Percentiles rank a stretch among this genome's conserved stretches.
phyloP scores from a whole-genome alignment of 2,113 vertebrate species.

The Saguinus midas region DNA sequence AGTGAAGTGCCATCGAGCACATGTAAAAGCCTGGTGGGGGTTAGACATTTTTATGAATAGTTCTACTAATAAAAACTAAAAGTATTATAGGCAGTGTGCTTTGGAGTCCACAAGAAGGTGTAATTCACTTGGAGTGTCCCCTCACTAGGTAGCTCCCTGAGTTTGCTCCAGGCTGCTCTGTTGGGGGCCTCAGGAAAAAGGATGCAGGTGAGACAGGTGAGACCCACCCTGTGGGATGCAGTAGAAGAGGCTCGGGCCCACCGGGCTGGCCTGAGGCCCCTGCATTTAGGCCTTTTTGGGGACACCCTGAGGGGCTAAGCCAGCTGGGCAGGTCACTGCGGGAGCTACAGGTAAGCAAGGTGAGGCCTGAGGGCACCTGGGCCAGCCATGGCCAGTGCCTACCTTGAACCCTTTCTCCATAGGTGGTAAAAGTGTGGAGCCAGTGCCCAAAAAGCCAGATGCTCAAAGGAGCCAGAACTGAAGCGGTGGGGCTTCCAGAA shows the following conservation, averaged over 20 bases:
- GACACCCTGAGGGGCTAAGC: conserved; percentile 61
- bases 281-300: conserved; percentile 77
- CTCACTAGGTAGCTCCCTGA: conserved; percentile 41
- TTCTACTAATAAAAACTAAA: not conserved
- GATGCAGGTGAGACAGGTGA: conserved; percentile 75
- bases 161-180: conserved; percentile 72
- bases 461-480: not conserved
- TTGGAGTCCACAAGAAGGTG: not conserved
- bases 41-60: conserved; percentile 25
- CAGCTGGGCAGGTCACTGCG: conserved; percentile 81
- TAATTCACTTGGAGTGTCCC: not conserved
- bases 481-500: not conserved
- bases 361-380: not conserved
- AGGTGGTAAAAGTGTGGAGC: conserved; percentile 85
- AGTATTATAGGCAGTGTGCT: not conserved
- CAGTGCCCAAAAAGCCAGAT: conserved; percentile 69
- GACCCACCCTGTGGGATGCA: conserved; percentile 81
- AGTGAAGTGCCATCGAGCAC: not conserved
- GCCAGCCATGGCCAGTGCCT: not conserved
- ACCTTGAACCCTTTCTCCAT: not conserved
- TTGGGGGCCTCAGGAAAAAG: conserved; percentile 75
- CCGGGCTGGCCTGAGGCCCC: conserved; percentile 74
- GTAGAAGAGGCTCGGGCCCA: conserved; percentile 57
- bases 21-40: not conserved
- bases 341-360: conserved; percentile 84